Evolutionary conservation across 2,888 invertebrate genomes (phyloP), one percentile per base, ranked within the genome.

Genomic region (Drosophila mulleri): DNA sequence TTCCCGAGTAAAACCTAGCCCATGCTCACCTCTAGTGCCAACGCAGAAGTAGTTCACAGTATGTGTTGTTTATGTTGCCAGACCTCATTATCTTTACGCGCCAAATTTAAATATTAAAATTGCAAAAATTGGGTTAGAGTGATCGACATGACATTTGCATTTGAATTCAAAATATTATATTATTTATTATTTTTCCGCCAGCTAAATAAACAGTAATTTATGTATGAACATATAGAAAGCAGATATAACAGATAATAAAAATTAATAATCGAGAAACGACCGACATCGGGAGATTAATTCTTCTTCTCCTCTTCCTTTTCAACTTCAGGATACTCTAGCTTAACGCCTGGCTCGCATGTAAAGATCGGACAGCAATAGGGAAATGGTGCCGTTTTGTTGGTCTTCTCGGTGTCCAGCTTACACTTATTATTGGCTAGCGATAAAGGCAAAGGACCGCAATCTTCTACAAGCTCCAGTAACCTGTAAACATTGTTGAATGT

Each of bases 361-460:
- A 97, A 98, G 75, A 94, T 94, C 1, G 98, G 98, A 92, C 98
- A 98, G 92, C 98, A 98, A 37, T 94, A 95, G 9, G 98, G 98
- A 95, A 97, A 98, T 1, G 96, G 93, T 2, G 97, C 97, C 11
- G 97, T 97, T 93, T 97, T 97, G 94, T 97, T 97, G 90, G 97
- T 97, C 92, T 96, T 97, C 8, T 97, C 97, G 75, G 94, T 94
- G 83, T 96, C 97, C 72, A 98, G 95, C 93, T 97, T 97, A 95
- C 98, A 98, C 92, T 97, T 97, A 76, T 96, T 96, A 93, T 98
- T 98, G 73, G 97, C 95, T 5, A 78, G 42, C 4, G 76, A 78
- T 78, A 97, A 94, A 7, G 98, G 98, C 77, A 97, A 94, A 20
- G 98, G 97, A 14, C 98, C 98, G 89, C 98, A 98, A 93, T 98